Conservation (phyloP, 2,113 vertebrate genomes). For the Stictonetta naevosa region DNA sequence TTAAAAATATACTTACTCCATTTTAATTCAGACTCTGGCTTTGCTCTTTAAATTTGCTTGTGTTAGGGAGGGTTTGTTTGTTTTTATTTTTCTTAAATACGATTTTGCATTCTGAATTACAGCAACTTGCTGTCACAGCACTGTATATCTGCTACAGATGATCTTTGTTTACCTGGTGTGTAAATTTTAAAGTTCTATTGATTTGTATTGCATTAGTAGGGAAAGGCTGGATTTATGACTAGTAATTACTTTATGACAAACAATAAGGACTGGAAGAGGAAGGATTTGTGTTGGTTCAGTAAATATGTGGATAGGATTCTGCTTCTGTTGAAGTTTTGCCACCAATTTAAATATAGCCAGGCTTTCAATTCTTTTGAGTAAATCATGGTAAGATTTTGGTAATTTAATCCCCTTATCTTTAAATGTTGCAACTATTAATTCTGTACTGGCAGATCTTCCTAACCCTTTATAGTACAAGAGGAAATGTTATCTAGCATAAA, state of each 20-base stretch:
- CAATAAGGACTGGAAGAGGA: neutral
- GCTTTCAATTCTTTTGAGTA: neutral
- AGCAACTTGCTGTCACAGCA: neutral
- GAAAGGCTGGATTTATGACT: neutral
- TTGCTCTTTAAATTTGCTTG: neutral
- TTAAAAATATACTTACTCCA: neutral
- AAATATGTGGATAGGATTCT: neutral
- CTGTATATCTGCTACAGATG: neutral
- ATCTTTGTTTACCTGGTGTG: neutral
- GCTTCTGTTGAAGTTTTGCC: neutral
- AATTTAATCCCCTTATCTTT: conserved; percentile 15
- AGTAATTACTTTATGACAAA: neutral
- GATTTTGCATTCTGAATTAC: neutral
- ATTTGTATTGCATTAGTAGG: neutral
- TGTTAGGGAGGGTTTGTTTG: neutral
- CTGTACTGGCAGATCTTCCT: conserved; percentile 7
- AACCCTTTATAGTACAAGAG: neutral
- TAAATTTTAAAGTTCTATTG: neutral
- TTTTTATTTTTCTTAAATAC: neutral
- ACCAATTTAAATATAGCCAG: neutral
- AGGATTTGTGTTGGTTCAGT: neutral
- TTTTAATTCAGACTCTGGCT: neutral
- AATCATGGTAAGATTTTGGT: neutral
- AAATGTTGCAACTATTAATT: neutral
- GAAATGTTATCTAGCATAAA: neutral